A percentile compares a stretch with the other conserved stretches of the same genome.
These are phyloP conservation scores for Drosophila histrio DNA, from an alignment of 2,888 invertebrate species.

Conservation along the genomic window DNA sequence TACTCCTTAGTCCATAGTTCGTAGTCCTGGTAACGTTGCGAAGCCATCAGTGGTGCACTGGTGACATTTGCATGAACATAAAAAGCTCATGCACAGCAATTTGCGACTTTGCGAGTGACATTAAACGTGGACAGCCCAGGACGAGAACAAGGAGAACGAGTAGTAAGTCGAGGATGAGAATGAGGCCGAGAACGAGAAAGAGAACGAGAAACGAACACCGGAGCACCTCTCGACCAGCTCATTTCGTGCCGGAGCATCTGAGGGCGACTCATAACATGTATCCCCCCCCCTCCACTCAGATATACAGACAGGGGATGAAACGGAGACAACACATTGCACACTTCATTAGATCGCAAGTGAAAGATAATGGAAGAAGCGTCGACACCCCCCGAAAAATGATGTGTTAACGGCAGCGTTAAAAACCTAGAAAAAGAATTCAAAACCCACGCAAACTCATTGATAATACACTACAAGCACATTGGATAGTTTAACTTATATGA, in stretches of 20 bases:
- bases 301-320: conserved; percentile 1
- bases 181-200: conserved; percentile 2
- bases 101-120: conserved; percentile 81
- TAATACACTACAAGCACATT: conserved; percentile 9
- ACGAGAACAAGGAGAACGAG: conserved; percentile 15
- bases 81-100: conserved; percentile 82
- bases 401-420: conserved; percentile 77
- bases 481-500: not conserved
- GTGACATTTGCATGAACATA: conserved; percentile 80
- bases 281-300: conserved; percentile 4
- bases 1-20: conserved; percentile 8
- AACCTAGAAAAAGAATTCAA: conserved; percentile 37
- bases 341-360: conserved; percentile 80
- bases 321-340: conserved; percentile 66
- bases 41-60: conserved; percentile 64
- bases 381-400: conserved; percentile 63
- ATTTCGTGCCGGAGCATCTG: conserved; percentile 54
- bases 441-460: conserved; percentile 19
- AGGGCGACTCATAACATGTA: conserved; percentile 22
- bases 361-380: conserved; percentile 67
- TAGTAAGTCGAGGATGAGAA: conserved; percentile 6
- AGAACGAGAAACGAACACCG: not conserved
- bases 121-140: conserved; percentile 72
- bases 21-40: conserved; percentile 31
- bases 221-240: conserved; percentile 40